Evolutionary conservation across 2,797 vertebrate genomes (phyloP).

Genomic region (Dromococcyx pavoninus): DNA sequence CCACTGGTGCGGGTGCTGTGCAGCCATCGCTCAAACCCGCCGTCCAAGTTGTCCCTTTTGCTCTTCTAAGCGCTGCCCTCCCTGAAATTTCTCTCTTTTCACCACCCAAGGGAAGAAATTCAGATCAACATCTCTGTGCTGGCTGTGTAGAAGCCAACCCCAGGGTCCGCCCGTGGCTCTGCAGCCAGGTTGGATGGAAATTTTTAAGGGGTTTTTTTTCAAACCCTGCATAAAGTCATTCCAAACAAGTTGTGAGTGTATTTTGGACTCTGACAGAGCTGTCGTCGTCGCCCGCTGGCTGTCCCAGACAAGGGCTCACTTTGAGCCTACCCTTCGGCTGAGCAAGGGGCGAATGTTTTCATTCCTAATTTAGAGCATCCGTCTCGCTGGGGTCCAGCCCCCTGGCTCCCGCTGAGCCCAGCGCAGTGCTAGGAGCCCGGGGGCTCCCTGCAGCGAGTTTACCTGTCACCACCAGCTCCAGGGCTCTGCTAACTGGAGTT

Average conservation of each 20-base stretch:
- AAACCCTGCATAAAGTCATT: slow-evolving; percentile 39
- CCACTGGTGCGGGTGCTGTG: accelerated
- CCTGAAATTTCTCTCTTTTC: background rate
- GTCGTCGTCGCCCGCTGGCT: slow-evolving; percentile 29
- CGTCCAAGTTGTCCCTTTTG: background rate
- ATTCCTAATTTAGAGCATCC: slow-evolving; percentile 63
- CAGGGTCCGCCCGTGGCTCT: background rate
- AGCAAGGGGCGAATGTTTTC: slow-evolving; percentile 62
- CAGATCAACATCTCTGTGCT: background rate
- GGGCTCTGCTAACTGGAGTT: background rate
- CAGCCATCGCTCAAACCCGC: background rate
- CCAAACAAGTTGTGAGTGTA: slow-evolving; percentile 58
- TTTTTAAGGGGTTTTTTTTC: background rate
- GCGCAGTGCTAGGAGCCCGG: background rate
- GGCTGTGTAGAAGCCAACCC: background rate
- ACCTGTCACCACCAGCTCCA: slow-evolving; percentile 16
- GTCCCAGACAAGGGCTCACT: slow-evolving; percentile 67
- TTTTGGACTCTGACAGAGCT: slow-evolving; percentile 56
- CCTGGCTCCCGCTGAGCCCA: slow-evolving; percentile 3
- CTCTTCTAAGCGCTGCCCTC: background rate
- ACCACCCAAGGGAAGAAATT: background rate
- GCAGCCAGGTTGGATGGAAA: slow-evolving; percentile 50
- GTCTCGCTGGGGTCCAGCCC: background rate
- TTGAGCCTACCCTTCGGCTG: slow-evolving; percentile 41
- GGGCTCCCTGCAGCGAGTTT: background rate